Conservation (phyloP, 2,113 vertebrate genomes). For the Gopherus flavomarginatus region DNA sequence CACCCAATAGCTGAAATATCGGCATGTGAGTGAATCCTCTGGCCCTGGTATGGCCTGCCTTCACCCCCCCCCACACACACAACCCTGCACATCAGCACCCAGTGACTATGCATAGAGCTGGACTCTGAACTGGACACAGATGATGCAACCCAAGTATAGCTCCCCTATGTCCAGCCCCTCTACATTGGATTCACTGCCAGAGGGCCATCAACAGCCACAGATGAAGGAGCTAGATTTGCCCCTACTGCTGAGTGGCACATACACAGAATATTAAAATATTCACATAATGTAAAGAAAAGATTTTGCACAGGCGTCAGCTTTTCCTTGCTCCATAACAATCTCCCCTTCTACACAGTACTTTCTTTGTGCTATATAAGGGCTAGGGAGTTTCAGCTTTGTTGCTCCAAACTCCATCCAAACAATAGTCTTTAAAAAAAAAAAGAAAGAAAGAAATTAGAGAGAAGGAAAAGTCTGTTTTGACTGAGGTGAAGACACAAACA, state of each 20-base stretch:
- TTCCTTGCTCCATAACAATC: not conserved
- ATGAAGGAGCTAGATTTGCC: not conserved
- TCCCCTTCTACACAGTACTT: not conserved
- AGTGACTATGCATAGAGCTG: not conserved
- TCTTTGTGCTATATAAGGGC: not conserved
- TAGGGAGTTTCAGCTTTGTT: not conserved
- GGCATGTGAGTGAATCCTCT: not conserved
- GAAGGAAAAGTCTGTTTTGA: slow-evolving; percentile 29
- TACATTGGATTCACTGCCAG: not conserved
- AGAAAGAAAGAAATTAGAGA: slow-evolving; percentile 48
- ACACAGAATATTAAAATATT: not conserved
- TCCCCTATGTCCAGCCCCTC: not conserved
- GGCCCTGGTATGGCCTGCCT: not conserved
- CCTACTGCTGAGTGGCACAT: not conserved
- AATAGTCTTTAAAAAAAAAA: not conserved
- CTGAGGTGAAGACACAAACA: not conserved
- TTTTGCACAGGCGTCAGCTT: not conserved
- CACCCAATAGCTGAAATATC: not conserved
- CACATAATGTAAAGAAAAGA: not conserved
- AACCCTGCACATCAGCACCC: not conserved
- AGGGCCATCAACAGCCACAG: not conserved
- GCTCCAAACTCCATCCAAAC: not conserved
- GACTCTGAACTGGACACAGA: not conserved
- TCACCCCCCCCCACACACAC: not conserved
- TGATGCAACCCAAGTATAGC: not conserved